A percentile compares a stretch with the other conserved stretches of the same genome.
These are phyloP conservation scores for Labeo rohita DNA, from an alignment of 2,113 vertebrate genomes.

Conservation along the genomic window DNA sequence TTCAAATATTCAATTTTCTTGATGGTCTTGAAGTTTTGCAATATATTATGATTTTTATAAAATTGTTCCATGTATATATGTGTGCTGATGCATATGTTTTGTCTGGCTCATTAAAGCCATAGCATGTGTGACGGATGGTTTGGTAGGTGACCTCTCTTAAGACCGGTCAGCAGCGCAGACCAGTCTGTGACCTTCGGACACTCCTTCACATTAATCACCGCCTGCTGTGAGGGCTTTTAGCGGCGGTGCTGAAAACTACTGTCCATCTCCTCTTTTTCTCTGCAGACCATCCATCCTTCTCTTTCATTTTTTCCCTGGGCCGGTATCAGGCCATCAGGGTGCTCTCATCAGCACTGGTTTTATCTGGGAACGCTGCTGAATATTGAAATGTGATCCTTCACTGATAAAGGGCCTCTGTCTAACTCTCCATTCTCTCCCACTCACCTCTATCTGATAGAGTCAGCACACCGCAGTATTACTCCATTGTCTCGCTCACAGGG, in stretches of 20 bases:
- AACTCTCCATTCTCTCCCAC: slow-evolving; percentile 83
- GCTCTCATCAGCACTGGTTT: slow-evolving; percentile 92
- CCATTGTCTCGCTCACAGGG: slow-evolving; percentile 53
- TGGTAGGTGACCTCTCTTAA: slow-evolving; percentile 87
- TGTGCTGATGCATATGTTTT: slow-evolving; percentile 49
- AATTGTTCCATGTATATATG: background rate
- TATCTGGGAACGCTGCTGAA: slow-evolving; percentile 90
- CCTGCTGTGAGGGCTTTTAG: slow-evolving; percentile 80
- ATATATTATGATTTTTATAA: background rate
- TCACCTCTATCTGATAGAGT: slow-evolving; percentile 78
- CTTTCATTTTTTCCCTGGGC: slow-evolving; percentile 68
- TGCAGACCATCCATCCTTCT: slow-evolving; percentile 50
- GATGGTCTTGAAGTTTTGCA: too few relatives aligned
- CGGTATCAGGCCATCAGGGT: slow-evolving; percentile 92
- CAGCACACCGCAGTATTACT: slow-evolving; percentile 71
- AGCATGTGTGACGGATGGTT: slow-evolving; percentile 81
- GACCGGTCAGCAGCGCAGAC: slow-evolving; percentile 80
- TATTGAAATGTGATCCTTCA: slow-evolving; percentile 99
- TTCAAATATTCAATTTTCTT: too few relatives aligned
- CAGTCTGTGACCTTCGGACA: slow-evolving; percentile 85
- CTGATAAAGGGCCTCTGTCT: slow-evolving; percentile 93
- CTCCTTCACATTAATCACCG: slow-evolving; percentile 97
- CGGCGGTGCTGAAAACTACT: slow-evolving; percentile 86
- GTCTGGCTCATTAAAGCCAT: slow-evolving; percentile 1
- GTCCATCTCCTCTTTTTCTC: slow-evolving; percentile 74